Conservation (phyloP, 2,888 invertebrate species). For the Pseudococcus viburni region DNA sequence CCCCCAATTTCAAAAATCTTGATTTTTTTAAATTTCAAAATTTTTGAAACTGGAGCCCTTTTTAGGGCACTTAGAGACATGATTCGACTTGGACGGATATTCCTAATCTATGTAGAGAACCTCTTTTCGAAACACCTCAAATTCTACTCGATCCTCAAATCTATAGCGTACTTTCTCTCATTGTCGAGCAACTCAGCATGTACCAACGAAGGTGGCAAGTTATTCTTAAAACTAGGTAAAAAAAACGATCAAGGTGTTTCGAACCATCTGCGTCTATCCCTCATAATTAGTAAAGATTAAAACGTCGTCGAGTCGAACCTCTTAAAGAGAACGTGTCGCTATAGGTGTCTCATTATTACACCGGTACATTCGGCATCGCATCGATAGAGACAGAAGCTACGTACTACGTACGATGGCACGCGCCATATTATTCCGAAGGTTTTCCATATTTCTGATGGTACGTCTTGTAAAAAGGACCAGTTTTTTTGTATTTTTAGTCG, state of each 20-base stretch:
- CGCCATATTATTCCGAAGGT: constrained; percentile 30
- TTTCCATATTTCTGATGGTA: constrained; percentile 52
- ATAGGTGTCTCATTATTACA: constrained; percentile 32
- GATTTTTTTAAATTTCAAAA: no score
- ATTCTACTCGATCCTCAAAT: not conserved
- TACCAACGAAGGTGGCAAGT: not conserved
- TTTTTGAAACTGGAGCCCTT: no score
- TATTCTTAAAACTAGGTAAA: not conserved
- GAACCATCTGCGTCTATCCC: constrained; percentile 63
- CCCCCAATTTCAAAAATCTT: no score
- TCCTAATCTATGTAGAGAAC: no score
- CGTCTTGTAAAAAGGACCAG: constrained; percentile 6
- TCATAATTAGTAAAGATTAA: constrained; percentile 66
- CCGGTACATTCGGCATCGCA: not conserved
- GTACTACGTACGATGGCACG: not conserved
- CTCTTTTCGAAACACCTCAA: not conserved
- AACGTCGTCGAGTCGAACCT: constrained; percentile 44
- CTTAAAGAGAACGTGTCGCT: constrained; percentile 42
- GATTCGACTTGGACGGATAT: no score
- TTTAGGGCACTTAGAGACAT: no score
- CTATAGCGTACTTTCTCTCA: not conserved
- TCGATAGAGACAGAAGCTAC: not conserved
- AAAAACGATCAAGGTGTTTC: constrained; percentile 61
- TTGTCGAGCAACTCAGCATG: not conserved
- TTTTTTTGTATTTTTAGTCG: not conserved